Conservation (phyloP, 2,113 vertebrate genomes). For the Morone chrysops region DNA sequence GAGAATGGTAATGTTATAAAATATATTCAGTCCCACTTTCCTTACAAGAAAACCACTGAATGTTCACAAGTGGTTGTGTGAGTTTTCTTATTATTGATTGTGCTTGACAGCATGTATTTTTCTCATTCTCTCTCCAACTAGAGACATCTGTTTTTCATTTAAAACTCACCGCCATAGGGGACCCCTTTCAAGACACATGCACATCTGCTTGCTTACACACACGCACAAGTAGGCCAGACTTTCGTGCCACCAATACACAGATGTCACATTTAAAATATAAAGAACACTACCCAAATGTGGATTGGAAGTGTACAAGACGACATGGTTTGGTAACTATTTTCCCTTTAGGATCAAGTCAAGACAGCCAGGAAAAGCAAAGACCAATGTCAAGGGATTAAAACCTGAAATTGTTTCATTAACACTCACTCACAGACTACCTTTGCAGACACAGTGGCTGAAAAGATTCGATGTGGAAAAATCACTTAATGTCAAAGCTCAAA, state of each 20-base stretch:
- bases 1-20: constrained; percentile 21
- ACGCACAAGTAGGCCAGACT: not conserved
- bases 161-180: constrained; percentile 52
- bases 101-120: constrained; percentile 65
- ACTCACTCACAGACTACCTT: constrained; percentile 5
- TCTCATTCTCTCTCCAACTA: constrained; percentile 60
- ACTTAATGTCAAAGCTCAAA: not conserved
- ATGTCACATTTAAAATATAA: constrained; percentile 14
- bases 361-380: not conserved
- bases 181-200: constrained; percentile 33
- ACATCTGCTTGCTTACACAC: constrained; percentile 37
- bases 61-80: constrained; percentile 25
- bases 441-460: not conserved
- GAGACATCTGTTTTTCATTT: constrained; percentile 75
- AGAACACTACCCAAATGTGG: not conserved
- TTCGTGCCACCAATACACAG: not conserved
- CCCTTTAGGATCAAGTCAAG: not conserved
- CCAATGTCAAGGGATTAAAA: constrained; percentile 25
- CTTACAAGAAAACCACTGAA: not conserved
- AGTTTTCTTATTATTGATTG: constrained; percentile 68
- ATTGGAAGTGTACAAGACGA: no score
- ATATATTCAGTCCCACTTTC: constrained; percentile 11
- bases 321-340: not conserved
- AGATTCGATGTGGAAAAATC: not conserved
- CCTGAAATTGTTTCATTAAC: constrained; percentile 27